Base-by-base conservation (phyloP, 2,113 vertebrate species). In the Caranx ignobilis region DNA sequence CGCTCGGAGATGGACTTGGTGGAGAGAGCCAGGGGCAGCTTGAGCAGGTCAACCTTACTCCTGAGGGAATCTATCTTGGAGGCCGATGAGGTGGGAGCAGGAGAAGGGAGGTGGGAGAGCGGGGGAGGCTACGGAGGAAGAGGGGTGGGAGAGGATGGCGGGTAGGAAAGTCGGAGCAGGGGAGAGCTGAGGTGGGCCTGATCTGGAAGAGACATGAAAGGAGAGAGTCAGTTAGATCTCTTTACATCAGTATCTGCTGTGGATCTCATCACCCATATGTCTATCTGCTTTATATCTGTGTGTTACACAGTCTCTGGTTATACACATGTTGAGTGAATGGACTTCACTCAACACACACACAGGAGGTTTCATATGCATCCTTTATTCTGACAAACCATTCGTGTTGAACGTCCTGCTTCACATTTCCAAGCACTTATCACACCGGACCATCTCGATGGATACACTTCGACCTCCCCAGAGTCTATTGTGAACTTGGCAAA, bases 1-100 rank as follows among this genome's bases (percentile, higher is more conserved):
- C 94, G 94, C 87, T 95, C 93, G 0, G 94, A 89, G 91, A 95
- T 92, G 80, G 95, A 94, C 91, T 94, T 95, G 83, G 94, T 91
- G 65, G 95, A 93, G 79, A 99, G 96, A 82, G 96, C 94, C 84
- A 99, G 89, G 35, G 98, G 98, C 95, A 96, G 96, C 94, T 96
- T 96, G 94, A 97, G 92, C 89, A 99, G 95, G 84, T 98, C 97
- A 88, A 99, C 98, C 4, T 97, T 98, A 84, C 95, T 97, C 97
- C 96, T 97, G 96, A 99, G 95, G 95, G 98, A 97, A 97, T 99
- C 97, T 98, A 99, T 99, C 94, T 97, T 99, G 97, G 95, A 97
- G 88, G 94, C 92, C 84, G 91, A 87, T 1, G 90, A 52, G 78
- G 71, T 76, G 48, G 90, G 77, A 75, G 71, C 74, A 75, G 87